These are phyloP conservation scores for Lycodopsis pacificus DNA, from an alignment of 2,797 vertebrate genomes.

Conservation along the genomic window DNA sequence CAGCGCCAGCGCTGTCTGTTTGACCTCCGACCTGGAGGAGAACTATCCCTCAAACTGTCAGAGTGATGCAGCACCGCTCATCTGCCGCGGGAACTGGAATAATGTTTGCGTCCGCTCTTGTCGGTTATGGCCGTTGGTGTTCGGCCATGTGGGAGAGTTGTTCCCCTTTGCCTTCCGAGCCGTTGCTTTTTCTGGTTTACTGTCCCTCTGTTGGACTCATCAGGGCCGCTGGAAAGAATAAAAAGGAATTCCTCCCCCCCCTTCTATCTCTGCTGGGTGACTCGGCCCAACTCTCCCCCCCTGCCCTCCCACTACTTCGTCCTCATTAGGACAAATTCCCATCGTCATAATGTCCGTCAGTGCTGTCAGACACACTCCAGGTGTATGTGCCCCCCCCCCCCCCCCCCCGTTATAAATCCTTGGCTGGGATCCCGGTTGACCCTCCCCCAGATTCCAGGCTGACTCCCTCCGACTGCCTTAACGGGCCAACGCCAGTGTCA, in stretches of 20 bases:
- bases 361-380: slow-evolving; percentile 20
- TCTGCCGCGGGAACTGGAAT: slow-evolving; percentile 10
- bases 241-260: slow-evolving; percentile 41
- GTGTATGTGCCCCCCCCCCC: slow-evolving; percentile 17
- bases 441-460: slow-evolving; percentile 21
- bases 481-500: slow-evolving; percentile 23
- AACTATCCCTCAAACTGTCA: slow-evolving; percentile 25
- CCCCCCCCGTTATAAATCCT: background rate
- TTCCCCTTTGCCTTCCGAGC: slow-evolving; percentile 5
- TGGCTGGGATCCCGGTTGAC: slow-evolving; percentile 37
- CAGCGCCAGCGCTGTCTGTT: background rate
- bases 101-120: slow-evolving; percentile 16
- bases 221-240: slow-evolving; percentile 29
- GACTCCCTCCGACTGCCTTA: slow-evolving; percentile 33
- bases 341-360: slow-evolving; percentile 34
- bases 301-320: background rate
- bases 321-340: slow-evolving; percentile 49
- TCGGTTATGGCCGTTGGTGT: slow-evolving; percentile 39
- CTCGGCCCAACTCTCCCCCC: background rate
- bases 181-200: slow-evolving; percentile 41
- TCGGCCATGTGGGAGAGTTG: slow-evolving; percentile 45
- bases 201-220: slow-evolving; percentile 63
- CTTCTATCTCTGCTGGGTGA: slow-evolving; percentile 36
- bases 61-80: background rate
- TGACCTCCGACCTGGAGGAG: slow-evolving; percentile 38